These are phyloP conservation scores for Trachelus troglodyta DNA, from an alignment of 2,888 invertebrate genomes.

Conservation along the genomic window DNA sequence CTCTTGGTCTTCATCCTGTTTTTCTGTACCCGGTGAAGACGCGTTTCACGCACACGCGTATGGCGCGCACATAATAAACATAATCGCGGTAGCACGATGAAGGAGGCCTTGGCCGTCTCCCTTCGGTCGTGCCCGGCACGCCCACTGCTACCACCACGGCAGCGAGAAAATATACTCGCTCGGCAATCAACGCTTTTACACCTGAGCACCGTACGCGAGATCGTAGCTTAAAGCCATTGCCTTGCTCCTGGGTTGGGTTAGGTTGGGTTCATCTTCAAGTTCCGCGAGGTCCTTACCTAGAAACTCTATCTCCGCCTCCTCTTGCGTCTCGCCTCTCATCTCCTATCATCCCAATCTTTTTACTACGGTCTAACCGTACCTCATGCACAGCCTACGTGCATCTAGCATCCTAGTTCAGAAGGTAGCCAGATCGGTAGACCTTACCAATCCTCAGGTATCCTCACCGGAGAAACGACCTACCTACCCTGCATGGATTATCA, in stretches of 20 bases:
- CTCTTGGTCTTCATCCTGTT: slow-evolving; percentile 3
- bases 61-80: slow-evolving; percentile 51
- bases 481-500: slow-evolving; percentile 47
- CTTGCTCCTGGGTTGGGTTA: neutral
- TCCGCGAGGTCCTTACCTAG: neutral
- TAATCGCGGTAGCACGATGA: slow-evolving; percentile 59
- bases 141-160: slow-evolving; percentile 60
- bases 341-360: neutral
- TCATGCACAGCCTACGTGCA: neutral
- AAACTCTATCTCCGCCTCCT: neutral
- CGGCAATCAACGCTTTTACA: slow-evolving; percentile 64
- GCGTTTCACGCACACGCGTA: neutral
- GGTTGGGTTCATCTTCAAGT: neutral
- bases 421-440: neutral
- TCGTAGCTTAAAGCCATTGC: neutral
- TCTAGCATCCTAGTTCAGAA: neutral
- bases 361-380: neutral
- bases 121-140: slow-evolving; percentile 61
- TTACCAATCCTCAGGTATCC: neutral
- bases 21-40: neutral
- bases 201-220: slow-evolving; percentile 49
- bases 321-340: neutral
- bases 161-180: slow-evolving; percentile 56
- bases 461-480: slow-evolving; percentile 32
- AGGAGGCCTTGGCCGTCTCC: slow-evolving; percentile 61